These are phyloP conservation scores for Fulmarus glacialis DNA, from an alignment of 2,113 vertebrate genomes.

Conservation along the genomic window DNA sequence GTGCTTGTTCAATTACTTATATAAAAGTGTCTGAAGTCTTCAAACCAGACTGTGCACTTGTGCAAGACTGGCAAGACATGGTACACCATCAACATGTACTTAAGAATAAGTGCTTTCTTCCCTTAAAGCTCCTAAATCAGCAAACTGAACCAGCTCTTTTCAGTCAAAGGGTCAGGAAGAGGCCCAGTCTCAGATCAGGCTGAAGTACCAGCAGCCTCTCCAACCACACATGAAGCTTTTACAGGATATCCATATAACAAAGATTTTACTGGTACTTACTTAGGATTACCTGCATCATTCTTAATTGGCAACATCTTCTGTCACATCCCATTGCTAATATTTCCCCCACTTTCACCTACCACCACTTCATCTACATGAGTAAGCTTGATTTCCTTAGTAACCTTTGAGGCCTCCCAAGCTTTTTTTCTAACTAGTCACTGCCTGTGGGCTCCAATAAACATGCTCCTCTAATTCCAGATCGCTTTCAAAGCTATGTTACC, in stretches of 20 bases:
- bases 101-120: not conserved
- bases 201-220: not conserved
- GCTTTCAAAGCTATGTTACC: not conserved
- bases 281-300: not conserved
- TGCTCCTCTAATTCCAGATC: not conserved
- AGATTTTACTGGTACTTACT: not conserved
- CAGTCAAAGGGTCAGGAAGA: not conserved
- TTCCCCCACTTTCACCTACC: not conserved
- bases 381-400: not conserved
- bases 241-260: not conserved
- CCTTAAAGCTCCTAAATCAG: not conserved
- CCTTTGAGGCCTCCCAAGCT: not conserved
- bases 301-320: not conserved
- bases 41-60: not conserved
- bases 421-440: not conserved
- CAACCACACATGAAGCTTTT: accelerated
- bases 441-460: not conserved
- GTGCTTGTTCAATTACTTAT: not conserved
- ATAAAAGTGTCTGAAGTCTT: not conserved
- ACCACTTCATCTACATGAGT: not conserved
- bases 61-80: not conserved
- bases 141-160: not conserved
- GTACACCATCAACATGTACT: not conserved
- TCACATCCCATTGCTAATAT: not conserved
- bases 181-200: not conserved